Evolutionary conservation across 2,797 vertebrate species (phyloP).

Genomic region (Ptychadena robeensis): DNA sequence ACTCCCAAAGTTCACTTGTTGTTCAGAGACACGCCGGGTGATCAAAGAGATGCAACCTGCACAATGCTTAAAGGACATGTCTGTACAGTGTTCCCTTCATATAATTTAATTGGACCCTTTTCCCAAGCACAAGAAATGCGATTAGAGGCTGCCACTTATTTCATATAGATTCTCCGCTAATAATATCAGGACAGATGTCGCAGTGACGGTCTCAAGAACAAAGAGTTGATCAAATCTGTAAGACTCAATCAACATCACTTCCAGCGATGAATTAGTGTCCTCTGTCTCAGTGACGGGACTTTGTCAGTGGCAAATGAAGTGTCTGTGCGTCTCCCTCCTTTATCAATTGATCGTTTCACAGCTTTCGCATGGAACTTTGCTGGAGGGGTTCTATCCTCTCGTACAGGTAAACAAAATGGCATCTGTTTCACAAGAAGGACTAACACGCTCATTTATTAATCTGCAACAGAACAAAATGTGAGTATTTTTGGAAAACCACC

Average conservation of each 20-base stretch:
- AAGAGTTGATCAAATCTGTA: conserved; percentile 50
- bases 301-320: conserved; percentile 25
- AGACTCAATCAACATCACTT: conserved; percentile 48
- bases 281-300: conserved; percentile 40
- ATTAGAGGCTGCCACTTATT: conserved; percentile 44
- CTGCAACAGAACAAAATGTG: too few relatives aligned
- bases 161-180: conserved; percentile 41
- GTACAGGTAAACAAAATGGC: conserved; percentile 18
- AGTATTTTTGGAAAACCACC: background rate
- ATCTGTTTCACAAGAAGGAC: background rate
- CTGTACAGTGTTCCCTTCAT: conserved; percentile 33
- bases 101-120: conserved; percentile 39
- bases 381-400: background rate
- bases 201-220: conserved; percentile 49
- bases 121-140: conserved; percentile 39
- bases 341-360: conserved; percentile 43
- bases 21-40: background rate
- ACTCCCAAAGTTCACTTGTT: background rate
- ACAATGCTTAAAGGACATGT: conserved; percentile 20
- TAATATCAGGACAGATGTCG: conserved; percentile 47
- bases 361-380: conserved; percentile 11
- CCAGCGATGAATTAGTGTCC: conserved; percentile 45
- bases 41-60: conserved; percentile 11
- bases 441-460: too few relatives aligned
- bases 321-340: conserved; percentile 24